Evolutionary conservation across 2,113 vertebrate genomes (phyloP), one percentile per base, ranked within the genome.

Genomic region (Gorilla gorilla): DNA sequence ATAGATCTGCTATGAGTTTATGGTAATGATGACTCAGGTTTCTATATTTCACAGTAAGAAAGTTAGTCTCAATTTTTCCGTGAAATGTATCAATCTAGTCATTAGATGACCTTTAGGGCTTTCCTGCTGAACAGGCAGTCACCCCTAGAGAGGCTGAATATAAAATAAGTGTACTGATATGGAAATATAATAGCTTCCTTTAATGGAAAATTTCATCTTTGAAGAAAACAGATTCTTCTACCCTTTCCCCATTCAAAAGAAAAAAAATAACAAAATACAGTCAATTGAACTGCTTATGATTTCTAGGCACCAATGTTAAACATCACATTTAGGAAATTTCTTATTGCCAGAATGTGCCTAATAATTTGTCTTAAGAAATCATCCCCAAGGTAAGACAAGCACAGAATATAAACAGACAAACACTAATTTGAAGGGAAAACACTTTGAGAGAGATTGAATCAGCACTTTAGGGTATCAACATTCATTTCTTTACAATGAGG

Each of bases 401-500:
- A 92, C 57, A 75, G 48, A 96, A 22, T 72, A 40, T 7, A 82
- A 43, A 18, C n/a, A 72, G 57, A 90, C 16, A 75, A 32, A 92
- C 50, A 90, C 14, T 30, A 32, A 50, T 90, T 70, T 40, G 4
- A 18, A 57, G 72, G 12, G 11, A 57, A 23, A 59, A 72, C 30
- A 85, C 25, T 83, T 75, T 78, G 57, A 88, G 40, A 97, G 48
- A 48, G 27, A 70, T 0, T 79, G n/a, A 97, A 70, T 90, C 38
- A 57, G 40, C 16, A 38, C 48, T 97, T 89, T 16, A 59, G 48
- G 18, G 16, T 66, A 84, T 40, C 50, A 81, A 83, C 14, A 88
- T 76, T 96, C 52, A 48, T 90, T 89, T 90, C 7, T 94, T 96
- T 27, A 27, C 89, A 95, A 66, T 52, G 79, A 95, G 45, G 43